phyloP scores from a whole-genome alignment of 2,113 vertebrate genomes.

The Quiscalus mexicanus region DNA sequence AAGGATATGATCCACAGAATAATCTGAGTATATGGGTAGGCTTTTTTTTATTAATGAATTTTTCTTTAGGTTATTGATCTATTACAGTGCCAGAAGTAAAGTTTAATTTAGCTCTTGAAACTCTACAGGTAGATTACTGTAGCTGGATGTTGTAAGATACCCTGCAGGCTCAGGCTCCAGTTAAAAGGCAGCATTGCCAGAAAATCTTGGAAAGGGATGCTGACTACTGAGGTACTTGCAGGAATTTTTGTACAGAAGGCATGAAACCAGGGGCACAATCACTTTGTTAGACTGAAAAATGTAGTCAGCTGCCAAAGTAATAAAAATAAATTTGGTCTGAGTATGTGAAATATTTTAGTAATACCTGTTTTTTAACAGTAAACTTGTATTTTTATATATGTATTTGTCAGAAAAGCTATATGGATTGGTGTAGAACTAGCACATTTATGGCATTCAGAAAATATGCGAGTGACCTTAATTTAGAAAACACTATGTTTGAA shows the following conservation, averaged over 20 bases:
- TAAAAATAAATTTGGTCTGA: neutral
- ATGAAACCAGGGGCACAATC: neutral
- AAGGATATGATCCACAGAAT: neutral
- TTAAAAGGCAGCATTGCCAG: neutral
- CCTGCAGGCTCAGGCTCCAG: neutral
- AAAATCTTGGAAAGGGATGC: neutral
- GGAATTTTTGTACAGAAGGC: neutral
- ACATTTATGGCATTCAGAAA: neutral
- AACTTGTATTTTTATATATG: neutral
- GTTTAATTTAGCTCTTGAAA: neutral
- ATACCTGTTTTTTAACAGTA: neutral
- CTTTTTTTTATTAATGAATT: neutral
- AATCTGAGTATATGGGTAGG: neutral
- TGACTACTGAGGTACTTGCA: neutral
- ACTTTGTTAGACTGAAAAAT: neutral
- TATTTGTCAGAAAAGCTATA: neutral
- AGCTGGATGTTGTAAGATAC: neutral
- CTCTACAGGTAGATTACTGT: neutral
- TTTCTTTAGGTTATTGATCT: neutral
- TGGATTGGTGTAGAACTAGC: neutral
- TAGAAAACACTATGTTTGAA: neutral
- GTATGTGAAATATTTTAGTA: neutral
- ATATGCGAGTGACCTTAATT: neutral
- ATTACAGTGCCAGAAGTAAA: neutral
- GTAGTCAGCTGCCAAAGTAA: neutral